phyloP scores from a whole-genome alignment of 2,888 invertebrate genomes.

The Eledona agricola region DNA sequence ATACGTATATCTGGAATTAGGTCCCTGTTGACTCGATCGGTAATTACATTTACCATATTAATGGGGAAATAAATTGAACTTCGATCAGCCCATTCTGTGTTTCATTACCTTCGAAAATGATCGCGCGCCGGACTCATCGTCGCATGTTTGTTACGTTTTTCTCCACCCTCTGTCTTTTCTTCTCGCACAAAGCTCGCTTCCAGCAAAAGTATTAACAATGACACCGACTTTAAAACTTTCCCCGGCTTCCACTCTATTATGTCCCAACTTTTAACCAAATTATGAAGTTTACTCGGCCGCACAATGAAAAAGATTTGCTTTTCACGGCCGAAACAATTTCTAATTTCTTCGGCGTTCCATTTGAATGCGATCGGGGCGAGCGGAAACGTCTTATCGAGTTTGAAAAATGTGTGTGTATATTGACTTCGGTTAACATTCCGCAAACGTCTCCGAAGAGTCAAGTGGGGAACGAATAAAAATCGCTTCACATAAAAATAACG shows the following conservation, averaged over 20 bases:
- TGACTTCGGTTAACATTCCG: constrained; percentile 51
- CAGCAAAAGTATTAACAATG: constrained; percentile 39
- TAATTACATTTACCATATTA: constrained; percentile 56
- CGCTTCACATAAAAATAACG: constrained; percentile 51
- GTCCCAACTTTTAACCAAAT: constrained; percentile 47
- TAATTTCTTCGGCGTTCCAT: constrained; percentile 7
- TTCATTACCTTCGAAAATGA: constrained; percentile 46
- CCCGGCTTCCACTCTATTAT: constrained; percentile 42
- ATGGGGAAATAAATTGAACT: constrained; percentile 55
- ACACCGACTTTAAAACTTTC: constrained; percentile 39
- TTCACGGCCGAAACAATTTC: constrained; percentile 5
- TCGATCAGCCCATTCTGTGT: constrained; percentile 52
- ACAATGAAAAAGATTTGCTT: constrained; percentile 45
- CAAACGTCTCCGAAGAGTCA: constrained; percentile 48
- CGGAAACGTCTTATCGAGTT: constrained; percentile 46
- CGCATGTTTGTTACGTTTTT: not conserved
- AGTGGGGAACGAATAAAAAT: constrained; percentile 52
- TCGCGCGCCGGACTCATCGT: constrained; percentile 14
- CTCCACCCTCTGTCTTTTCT: not conserved
- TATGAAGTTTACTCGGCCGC: constrained; percentile 46
- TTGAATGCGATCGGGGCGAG: constrained; percentile 24
- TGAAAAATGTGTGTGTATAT: constrained; percentile 54
- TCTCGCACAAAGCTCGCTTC: constrained; percentile 12
- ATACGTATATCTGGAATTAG: constrained; percentile 45
- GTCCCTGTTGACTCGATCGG: constrained; percentile 44